A percentile compares a stretch with the other conserved stretches of the same genome.
Conservation (phyloP, 2,797 vertebrate genomes). For the Scyliorhinus canicula region DNA sequence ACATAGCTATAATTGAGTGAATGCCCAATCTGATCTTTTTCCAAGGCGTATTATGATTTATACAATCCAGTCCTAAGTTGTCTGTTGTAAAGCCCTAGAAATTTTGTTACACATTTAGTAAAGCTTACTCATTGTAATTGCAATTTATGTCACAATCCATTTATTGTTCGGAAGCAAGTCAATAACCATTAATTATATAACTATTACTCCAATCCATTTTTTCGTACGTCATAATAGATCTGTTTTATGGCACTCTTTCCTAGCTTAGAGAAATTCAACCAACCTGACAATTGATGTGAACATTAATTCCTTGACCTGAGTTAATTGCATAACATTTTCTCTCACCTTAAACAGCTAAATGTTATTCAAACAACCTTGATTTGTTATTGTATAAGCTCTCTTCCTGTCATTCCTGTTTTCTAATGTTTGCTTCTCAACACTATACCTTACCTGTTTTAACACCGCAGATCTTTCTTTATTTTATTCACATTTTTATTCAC, state of each 20-base stretch:
- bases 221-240: neutral
- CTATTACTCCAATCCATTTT: neutral
- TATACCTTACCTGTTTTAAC: neutral
- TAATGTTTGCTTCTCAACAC: neutral
- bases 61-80: neutral
- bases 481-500: neutral
- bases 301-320: neutral
- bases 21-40: neutral
- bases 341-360: neutral
- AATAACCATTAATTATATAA: neutral
- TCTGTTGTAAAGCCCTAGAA: neutral
- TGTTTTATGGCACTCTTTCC: neutral
- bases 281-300: neutral
- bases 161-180: neutral
- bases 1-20: neutral
- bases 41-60: neutral
- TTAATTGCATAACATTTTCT: constrained; percentile 16
- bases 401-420: neutral
- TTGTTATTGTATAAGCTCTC: neutral
- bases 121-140: neutral
- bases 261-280: neutral
- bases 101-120: neutral
- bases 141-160: neutral
- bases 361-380: neutral
- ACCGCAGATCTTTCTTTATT: neutral